Base-by-base conservation (phyloP, 1,140 invertebrate genomes). In the Drosophila neocordata region DNA sequence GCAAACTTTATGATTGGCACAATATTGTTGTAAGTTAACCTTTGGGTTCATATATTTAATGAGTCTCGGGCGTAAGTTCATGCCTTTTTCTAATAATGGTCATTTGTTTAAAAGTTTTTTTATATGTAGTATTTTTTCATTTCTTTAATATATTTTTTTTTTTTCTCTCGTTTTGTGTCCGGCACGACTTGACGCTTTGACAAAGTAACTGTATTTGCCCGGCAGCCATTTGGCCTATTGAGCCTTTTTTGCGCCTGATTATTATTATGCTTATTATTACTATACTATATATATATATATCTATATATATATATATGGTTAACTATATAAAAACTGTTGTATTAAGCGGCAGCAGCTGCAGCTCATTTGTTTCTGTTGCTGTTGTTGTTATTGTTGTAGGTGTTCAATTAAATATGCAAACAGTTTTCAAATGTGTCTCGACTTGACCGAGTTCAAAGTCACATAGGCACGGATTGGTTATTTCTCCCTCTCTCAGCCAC, bases 361-460 rank as follows among this genome's bases (percentile, higher is more conserved):
- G 60, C 64, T 64, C 75, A 82, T 79, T 87, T 88, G 83, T 77
- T 72, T 52, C 64, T 70, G 58, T 61, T 71, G 41, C 6, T 51
- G 62, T 56, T 63, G 52, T 55, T 58, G 41, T 11, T 59, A 61
- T 64, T 79, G 76, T 81, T 88, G 83, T 87, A 87, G 83, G 83
- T 87, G 83, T 87, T 88, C 84, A 83, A 83, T 88, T 89, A 88
- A 88, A 88, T 88, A 88, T 88, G 83, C 83, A 83, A 88, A 87
- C 79, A 88, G 83, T 81, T 87, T 87, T 41, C 82, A 88, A 88
- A 88, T 88, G 79, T 88, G 79, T 89, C 83, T 88, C 83, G 83
- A 88, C 84, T 88, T 83, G 72, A 87, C 79, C 83, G 83, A 88
- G 83, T 88, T 88, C 83, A 88, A 88, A 88, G 83, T 87, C 83